Conservation (phyloP, 1,140 invertebrate genomes). For the Orius insidiosus region DNA sequence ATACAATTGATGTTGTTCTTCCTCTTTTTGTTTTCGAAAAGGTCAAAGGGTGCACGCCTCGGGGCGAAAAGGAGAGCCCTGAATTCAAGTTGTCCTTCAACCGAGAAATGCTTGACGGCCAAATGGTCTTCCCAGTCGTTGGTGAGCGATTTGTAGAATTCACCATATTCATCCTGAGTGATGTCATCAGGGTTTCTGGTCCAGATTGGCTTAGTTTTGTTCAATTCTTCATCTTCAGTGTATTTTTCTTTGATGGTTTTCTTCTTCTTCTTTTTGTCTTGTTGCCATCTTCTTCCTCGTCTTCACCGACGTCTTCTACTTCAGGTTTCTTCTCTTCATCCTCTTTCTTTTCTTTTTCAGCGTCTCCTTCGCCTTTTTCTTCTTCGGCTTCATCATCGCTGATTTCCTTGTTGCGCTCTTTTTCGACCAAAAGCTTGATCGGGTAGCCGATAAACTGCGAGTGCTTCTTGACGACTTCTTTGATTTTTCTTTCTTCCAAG, state of each 20-base stretch:
- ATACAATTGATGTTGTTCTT: constrained; percentile 97
- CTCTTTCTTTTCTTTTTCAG: constrained; percentile 36
- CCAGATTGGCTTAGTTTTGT: constrained; percentile 99
- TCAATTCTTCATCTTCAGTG: constrained; percentile 91
- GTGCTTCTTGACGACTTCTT: constrained; percentile 97
- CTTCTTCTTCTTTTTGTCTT: constrained; percentile 80
- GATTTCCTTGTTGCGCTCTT: constrained; percentile 89
- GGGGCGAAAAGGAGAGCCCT: constrained; percentile 88
- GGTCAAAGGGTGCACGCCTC: constrained; percentile 86
- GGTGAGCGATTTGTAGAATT: constrained; percentile 97
- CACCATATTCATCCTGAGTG: constrained; percentile 92
- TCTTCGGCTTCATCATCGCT: constrained; percentile 72
- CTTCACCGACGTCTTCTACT: constrained; percentile 79
- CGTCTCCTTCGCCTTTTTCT: constrained; percentile 39
- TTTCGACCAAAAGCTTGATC: constrained; percentile 86
- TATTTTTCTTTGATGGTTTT: constrained; percentile 98
- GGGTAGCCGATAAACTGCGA: constrained; percentile 99
- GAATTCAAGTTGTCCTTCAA: constrained; percentile 97
- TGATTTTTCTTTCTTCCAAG: constrained; percentile 79
- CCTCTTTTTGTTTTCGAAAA: constrained; percentile 95
- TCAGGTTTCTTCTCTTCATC: constrained; percentile 71
- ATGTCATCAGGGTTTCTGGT: constrained; percentile 96
- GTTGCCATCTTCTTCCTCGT: constrained; percentile 60
- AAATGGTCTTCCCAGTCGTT: constrained; percentile 99
- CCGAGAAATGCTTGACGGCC: constrained; percentile 96